Evolutionary conservation across 2,113 vertebrate species (phyloP), one percentile per base, ranked within the genome.

Genomic region (Perca schrenkii): DNA sequence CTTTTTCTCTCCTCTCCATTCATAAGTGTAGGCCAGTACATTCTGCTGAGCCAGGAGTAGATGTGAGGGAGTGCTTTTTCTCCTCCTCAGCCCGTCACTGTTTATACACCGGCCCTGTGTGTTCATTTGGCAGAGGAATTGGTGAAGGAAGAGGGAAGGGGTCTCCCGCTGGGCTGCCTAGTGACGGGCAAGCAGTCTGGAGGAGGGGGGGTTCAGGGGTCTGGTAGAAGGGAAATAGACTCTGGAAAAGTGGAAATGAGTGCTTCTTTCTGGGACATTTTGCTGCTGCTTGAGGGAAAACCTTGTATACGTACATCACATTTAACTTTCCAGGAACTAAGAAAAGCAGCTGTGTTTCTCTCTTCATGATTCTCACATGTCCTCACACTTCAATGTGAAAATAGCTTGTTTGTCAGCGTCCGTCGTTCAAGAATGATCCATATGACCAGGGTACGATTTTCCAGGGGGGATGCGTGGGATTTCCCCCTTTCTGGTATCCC

Each of bases 21-120:
- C 85, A 68, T 65, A 70, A 62, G 21, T 19, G 74, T 19, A 40
- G 52, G 53, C 63, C 64, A 43, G 43, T 68, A 22, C 57, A 74
- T 79, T 74, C 57, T 79, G 83, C 88, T 83, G 82, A 92, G 68
- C 36, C 84, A 77, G 81, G 46, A 34, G 21, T 22, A 73, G 58
- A 77, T 0, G 47, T 52, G 60, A 82, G 71, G 69, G 82, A 77
- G 49, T 15, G 17, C 66, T 74, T 69, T 66, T 60, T 69, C 60
- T 43, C 69, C 73, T 28, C 40, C 69, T 16, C 52, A 11, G 2
- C 76, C 57, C 66, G 2, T 70, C 54, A 72, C 46, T 79, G 28
- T 73, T 86, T 90, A 72, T 85, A 76, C 79, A 64, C 72, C 8
- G 21, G 62, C 73, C 79, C 73, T 52, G 14, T 71, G 72, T 88